phyloP scores from a whole-genome alignment of 2,113 vertebrate species.

The Forbesichthys papilliferus region DNA sequence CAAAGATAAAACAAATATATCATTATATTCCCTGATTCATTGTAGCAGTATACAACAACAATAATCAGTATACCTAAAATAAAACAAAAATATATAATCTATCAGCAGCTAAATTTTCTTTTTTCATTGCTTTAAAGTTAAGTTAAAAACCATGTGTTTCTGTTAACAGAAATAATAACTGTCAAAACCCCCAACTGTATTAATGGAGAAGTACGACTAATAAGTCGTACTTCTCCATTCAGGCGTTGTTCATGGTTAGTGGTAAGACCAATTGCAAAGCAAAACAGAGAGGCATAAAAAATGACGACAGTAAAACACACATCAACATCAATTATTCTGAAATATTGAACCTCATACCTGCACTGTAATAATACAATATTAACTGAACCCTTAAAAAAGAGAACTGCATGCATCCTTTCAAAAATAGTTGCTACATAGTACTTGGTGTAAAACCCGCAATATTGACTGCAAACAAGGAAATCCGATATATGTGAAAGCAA shows the following conservation, averaged over 20 bases:
- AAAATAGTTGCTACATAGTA: no score
- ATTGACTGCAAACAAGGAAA: not conserved
- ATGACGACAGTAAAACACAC: not conserved
- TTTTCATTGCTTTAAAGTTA: not conserved
- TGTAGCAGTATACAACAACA: not conserved
- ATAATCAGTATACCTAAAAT: not conserved
- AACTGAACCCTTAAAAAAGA: not conserved
- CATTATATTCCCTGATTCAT: not conserved
- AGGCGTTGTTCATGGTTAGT: no score
- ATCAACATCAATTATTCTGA: not conserved
- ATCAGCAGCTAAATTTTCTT: not conserved
- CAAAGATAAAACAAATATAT: not conserved
- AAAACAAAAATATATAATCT: not conserved
- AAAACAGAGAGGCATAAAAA: not conserved
- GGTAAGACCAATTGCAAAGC: not conserved
- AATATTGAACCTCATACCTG: conserved; percentile 20
- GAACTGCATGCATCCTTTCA: not conserved
- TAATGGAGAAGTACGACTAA: no score
- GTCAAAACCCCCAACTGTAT: not conserved
- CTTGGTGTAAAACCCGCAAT: not conserved
- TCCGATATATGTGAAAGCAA: no score
- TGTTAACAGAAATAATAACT: not conserved
- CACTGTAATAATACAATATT: conserved; percentile 11
- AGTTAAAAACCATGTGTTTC: no score
- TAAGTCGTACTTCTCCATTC: not conserved